Conservation (phyloP, 1,140 invertebrate genomes). For the Lasioglossum albipes region DNA sequence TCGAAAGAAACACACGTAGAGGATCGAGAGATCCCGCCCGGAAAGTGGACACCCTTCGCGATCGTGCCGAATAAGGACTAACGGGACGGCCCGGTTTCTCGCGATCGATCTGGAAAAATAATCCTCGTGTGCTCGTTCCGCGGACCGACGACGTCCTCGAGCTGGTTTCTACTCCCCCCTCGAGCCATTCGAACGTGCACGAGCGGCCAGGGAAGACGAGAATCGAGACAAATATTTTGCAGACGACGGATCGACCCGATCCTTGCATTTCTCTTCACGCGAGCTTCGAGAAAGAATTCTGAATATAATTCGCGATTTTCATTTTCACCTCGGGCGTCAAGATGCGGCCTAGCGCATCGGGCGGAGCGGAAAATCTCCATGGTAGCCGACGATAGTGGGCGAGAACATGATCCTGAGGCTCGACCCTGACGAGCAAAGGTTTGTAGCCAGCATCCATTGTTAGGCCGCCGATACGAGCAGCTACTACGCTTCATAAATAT, state of each 20-base stretch:
- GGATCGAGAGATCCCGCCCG: not conserved
- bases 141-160: not conserved
- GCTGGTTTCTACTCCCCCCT: not conserved
- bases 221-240: too few species aligned
- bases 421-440: constrained; percentile 40
- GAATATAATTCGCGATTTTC: too few species aligned
- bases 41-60: not conserved
- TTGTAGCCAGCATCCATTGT: constrained; percentile 61
- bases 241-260: too few species aligned
- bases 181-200: not conserved
- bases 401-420: not conserved
- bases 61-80: not conserved
- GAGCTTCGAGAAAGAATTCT: too few species aligned
- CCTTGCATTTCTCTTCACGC: too few species aligned
- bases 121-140: not conserved
- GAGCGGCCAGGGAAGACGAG: not conserved
- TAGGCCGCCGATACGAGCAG: constrained; percentile 63
- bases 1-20: not conserved
- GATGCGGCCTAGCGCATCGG: constrained; percentile 16
- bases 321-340: too few species aligned
- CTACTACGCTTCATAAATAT: constrained; percentile 73
- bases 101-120: not conserved
- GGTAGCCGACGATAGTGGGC: not conserved
- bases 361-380: constrained; percentile 21
- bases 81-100: not conserved